Evolutionary conservation across 2,888 invertebrate genomes (phyloP).

Genomic region (Cheilosia soror): DNA sequence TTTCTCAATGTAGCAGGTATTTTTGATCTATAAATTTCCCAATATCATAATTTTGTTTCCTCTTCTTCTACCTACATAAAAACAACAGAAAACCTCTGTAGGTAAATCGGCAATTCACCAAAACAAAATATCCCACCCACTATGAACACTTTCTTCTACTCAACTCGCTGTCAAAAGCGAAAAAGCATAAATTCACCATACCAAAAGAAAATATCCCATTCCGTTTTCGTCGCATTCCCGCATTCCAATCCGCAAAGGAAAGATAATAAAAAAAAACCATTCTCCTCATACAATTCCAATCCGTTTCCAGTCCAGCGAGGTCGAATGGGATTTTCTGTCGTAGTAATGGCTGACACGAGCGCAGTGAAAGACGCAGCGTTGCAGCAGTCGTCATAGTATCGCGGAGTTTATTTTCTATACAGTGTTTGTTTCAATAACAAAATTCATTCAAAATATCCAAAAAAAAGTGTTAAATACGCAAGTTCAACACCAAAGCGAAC

Average conservation of each 20-base stretch:
- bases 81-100: too few relatives aligned
- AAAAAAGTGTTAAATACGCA: background rate
- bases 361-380: constrained; percentile 53
- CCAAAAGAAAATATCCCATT: constrained; percentile 47
- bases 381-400: constrained; percentile 50
- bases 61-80: too few relatives aligned
- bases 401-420: constrained; percentile 47
- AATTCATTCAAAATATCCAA: background rate
- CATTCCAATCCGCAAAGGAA: constrained; percentile 4
- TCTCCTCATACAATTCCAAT: constrained; percentile 54
- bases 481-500: constrained; percentile 10
- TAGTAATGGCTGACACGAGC: constrained; percentile 74
- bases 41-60: too few relatives aligned
- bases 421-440: constrained; percentile 2
- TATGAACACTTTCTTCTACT: background rate
- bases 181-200: constrained; percentile 26
- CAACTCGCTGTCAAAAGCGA: background rate
- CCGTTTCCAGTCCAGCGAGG: constrained; percentile 67
- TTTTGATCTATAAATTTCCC: too few relatives aligned
- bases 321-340: constrained; percentile 72
- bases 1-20: too few relatives aligned
- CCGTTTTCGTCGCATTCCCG: constrained; percentile 46
- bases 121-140: background rate
- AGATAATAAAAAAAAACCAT: constrained; percentile 10
- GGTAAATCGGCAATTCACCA: background rate